Conservation (phyloP, 2,888 invertebrate genomes). For the Nemotelus pantherinus region DNA sequence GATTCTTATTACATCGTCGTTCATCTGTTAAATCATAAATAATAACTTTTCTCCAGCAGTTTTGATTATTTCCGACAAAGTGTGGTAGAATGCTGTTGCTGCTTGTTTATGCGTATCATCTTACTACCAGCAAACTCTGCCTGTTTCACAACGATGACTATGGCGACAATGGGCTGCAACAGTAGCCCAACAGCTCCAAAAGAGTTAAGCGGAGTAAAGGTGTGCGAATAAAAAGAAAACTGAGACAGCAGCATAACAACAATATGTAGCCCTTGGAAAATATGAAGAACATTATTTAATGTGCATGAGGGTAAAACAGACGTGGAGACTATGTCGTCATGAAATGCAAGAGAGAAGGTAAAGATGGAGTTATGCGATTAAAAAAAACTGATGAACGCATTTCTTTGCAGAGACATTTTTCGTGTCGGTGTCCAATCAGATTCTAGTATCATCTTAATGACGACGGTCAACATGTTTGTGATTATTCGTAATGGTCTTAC, state of each 20-base stretch:
- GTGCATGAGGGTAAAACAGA: background rate
- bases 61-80: slow-evolving; percentile 15
- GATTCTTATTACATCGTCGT: slow-evolving; percentile 1
- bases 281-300: slow-evolving; percentile 25
- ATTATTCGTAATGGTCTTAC: slow-evolving; percentile 26
- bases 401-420: slow-evolving; percentile 40
- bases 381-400: background rate
- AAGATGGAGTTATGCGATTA: too few species aligned
- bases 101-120: slow-evolving; percentile 23
- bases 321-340: too few species aligned
- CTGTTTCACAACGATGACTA: background rate
- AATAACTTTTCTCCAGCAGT: slow-evolving; percentile 24
- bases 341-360: too few species aligned
- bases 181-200: too few species aligned
- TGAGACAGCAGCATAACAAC: too few species aligned
- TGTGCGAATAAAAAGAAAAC: too few species aligned
- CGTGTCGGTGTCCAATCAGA: slow-evolving; percentile 39
- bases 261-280: background rate
- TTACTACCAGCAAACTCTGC: background rate
- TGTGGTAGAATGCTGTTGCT: slow-evolving; percentile 9
- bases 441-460: slow-evolving; percentile 39
- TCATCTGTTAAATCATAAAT: slow-evolving; percentile 42
- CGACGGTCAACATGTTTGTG: slow-evolving; percentile 40
- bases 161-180: too few species aligned
- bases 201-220: too few species aligned